Evolutionary conservation across 1,140 invertebrate genomes (phyloP), one percentile per base, ranked within the genome.

Genomic region (Stegodyphus dumicola): DNA sequence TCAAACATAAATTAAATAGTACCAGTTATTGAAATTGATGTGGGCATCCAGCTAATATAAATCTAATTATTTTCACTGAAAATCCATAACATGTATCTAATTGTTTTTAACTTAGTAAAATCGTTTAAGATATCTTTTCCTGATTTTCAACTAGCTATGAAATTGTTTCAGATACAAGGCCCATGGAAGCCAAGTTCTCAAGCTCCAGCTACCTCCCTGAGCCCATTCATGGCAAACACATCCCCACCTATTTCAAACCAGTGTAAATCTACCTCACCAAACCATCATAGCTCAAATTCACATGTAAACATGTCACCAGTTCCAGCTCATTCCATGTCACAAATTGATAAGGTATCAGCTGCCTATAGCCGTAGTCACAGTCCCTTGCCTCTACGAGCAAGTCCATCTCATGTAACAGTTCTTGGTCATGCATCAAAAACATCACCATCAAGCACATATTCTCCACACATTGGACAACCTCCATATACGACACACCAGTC

Each of bases 401-500:
- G 81, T 66, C 81, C 81, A 65, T 85, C 81, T 48, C 81, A 70
- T 54, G 54, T 85, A 33, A 69, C 81, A n/a, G n/a, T n/a, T 6
- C 51, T 85, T 10, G 65, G 74, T 67, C 81, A 85, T 69, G 49
- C 51, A 15, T 11, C 74, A 77, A 85, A 85, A 85, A 85, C 81
- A 67, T 76, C 80, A 53, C n/a, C 76, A 51, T 75, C 81, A 33
- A 75, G 53, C 18, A 60, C 64, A 67, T 76, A 66, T 49, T 85
- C 67, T 65, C 48, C 81, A 66, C 81, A 77, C 77, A 51, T 77
- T 17, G 73, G 49, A 52, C 71, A 74, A 75, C 60, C 81, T 76
- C n/a, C 64, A 76, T 85, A 56, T 70, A 69, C 81, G 74, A 84
- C 81, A 85, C 81, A 85, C 66, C 81, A 85, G 81, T 85, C 81